phyloP scores from a whole-genome alignment of 2,888 invertebrate species.

The Agriopis marginaria region DNA sequence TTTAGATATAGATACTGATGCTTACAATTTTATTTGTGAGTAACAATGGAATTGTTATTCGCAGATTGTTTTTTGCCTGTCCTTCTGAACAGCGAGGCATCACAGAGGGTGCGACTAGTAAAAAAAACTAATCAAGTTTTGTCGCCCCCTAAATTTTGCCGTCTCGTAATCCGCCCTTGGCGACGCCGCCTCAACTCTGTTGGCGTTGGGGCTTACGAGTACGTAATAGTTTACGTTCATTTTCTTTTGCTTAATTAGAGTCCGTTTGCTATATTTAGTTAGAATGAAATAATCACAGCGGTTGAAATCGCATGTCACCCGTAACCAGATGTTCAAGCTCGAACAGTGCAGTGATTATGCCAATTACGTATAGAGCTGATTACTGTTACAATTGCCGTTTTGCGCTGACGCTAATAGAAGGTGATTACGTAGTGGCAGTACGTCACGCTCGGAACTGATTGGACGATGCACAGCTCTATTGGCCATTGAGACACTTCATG shows the following conservation, averaged over 20 bases:
- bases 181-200: too few relatives aligned
- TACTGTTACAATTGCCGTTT: slow-evolving; percentile 38
- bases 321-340: slow-evolving; percentile 15
- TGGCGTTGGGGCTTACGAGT: too few relatives aligned
- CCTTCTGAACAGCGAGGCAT: too few relatives aligned
- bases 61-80: too few relatives aligned
- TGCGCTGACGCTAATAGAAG: slow-evolving; percentile 35
- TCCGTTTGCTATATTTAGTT: not conserved
- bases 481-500: slow-evolving; percentile 11
- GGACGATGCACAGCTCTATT: slow-evolving; percentile 19
- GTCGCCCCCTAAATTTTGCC: too few relatives aligned
- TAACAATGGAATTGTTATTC: too few relatives aligned
- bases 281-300: not conserved
- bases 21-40: too few relatives aligned
- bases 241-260: not conserved
- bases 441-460: slow-evolving; percentile 34
- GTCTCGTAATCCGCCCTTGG: too few relatives aligned
- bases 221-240: not conserved
- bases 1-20: too few relatives aligned
- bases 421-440: slow-evolving; percentile 27
- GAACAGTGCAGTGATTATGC: slow-evolving; percentile 36
- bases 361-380: slow-evolving; percentile 43
- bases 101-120: too few relatives aligned
- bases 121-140: too few relatives aligned
- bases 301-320: slow-evolving; percentile 10